Evolutionary conservation across 2,113 vertebrate genomes (phyloP).

Genomic region (Coryphaenoides rupestris): DNA sequence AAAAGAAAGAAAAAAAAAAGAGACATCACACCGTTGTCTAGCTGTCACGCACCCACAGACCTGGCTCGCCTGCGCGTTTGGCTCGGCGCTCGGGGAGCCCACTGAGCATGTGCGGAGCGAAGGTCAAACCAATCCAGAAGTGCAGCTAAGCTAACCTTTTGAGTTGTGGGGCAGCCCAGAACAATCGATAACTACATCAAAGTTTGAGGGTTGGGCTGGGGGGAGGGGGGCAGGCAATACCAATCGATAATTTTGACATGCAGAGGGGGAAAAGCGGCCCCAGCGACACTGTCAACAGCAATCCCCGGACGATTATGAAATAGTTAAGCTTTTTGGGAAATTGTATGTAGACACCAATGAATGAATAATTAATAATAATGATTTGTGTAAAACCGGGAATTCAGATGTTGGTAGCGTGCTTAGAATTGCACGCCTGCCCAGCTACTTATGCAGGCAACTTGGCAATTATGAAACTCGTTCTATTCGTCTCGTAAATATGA

Average conservation of each 20-base stretch:
- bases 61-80: slow-evolving; percentile 57
- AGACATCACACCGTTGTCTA: slow-evolving; percentile 66
- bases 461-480: no score
- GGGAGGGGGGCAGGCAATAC: slow-evolving; percentile 61
- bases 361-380: background rate
- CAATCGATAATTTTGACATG: slow-evolving; percentile 59
- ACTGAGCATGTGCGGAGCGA: slow-evolving; percentile 67
- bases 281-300: slow-evolving; percentile 31
- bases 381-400: no score
- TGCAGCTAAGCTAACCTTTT: slow-evolving; percentile 63
- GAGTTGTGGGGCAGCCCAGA: slow-evolving; percentile 66
- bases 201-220: slow-evolving; percentile 52
- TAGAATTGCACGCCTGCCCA: no score
- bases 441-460: no score
- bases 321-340: background rate
- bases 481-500: no score
- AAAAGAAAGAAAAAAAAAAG: slow-evolving; percentile 50
- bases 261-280: slow-evolving; percentile 40
- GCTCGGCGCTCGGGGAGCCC: slow-evolving; percentile 49
- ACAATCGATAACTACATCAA: slow-evolving; percentile 68
- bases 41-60: slow-evolving; percentile 65
- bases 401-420: no score
- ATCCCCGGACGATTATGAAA: slow-evolving; percentile 18
- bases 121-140: slow-evolving; percentile 72
- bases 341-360: slow-evolving; percentile 18